Conservation (phyloP, 2,888 invertebrate genomes). For the Dorcus parallelipipedus region DNA sequence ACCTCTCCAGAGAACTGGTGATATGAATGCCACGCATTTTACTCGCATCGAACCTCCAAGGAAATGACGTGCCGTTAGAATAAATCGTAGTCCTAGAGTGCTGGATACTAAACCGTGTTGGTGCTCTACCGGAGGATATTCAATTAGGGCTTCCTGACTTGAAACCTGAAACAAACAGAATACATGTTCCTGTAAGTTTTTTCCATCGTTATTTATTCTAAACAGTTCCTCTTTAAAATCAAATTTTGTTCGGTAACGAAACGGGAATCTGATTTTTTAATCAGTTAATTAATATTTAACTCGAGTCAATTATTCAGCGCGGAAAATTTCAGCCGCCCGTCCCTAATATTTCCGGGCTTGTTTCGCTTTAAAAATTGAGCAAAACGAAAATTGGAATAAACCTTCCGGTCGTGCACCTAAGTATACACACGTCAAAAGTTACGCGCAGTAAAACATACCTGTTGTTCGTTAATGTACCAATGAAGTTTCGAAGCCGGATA, state of each 20-base stretch:
- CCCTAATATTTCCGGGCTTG: too few species aligned
- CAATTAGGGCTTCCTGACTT: slow-evolving; percentile 51
- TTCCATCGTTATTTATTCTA: neutral
- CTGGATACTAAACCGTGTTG: slow-evolving; percentile 58
- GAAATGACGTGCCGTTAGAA: slow-evolving; percentile 56
- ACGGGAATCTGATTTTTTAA: too few species aligned
- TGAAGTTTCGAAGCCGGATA: slow-evolving; percentile 71
- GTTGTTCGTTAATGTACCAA: slow-evolving; percentile 77
- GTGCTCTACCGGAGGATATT: slow-evolving; percentile 55
- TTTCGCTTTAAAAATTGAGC: too few species aligned
- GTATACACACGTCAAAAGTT: neutral
- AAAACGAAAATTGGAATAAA: too few species aligned
- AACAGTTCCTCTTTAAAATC: too few species aligned
- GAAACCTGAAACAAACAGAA: slow-evolving; percentile 46
- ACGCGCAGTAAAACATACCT: slow-evolving; percentile 50
- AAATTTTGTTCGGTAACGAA: too few species aligned
- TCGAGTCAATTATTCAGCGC: neutral
- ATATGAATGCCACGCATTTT: slow-evolving; percentile 60
- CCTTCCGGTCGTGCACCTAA: too few species aligned
- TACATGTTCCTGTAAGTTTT: too few species aligned
- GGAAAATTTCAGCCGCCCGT: neutral
- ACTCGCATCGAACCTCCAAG: slow-evolving; percentile 59
- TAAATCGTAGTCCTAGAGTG: slow-evolving; percentile 56
- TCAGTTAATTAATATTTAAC: too few species aligned
- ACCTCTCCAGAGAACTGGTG: slow-evolving; percentile 59